phyloP scores from a whole-genome alignment of 2,797 vertebrate species.

The Mycteria americana region DNA sequence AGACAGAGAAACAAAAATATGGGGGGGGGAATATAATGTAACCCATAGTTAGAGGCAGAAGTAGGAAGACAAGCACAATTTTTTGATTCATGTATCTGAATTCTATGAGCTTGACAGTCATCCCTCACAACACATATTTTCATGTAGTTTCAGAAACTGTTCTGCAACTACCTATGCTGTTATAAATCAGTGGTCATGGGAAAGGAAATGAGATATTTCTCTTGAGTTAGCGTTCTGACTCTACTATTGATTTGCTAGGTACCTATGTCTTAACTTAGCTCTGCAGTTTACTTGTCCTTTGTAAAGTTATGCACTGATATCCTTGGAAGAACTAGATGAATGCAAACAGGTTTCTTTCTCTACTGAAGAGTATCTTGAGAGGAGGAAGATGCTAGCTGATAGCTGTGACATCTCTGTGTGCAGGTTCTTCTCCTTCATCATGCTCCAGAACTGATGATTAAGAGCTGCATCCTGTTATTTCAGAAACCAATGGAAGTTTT shows the following conservation, averaged over 20 bases:
- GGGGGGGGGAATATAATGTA: not conserved
- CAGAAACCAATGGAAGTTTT: not conserved
- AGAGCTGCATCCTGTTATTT: not conserved
- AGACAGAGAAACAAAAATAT: not conserved
- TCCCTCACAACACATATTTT: not conserved
- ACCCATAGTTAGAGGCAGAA: not conserved
- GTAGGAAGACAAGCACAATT: not conserved
- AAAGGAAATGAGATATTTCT: constrained; percentile 5
- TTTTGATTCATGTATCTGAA: not conserved
- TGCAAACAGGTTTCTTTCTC: not conserved
- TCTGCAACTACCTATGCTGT: not conserved
- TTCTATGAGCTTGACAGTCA: not conserved
- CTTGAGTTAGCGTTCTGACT: not conserved
- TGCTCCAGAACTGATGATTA: not conserved
- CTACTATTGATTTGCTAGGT: not conserved
- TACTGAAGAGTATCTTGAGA: not conserved
- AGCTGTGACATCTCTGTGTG: not conserved
- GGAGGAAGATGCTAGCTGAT: not conserved
- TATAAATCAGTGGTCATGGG: not conserved
- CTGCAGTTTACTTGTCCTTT: not conserved
- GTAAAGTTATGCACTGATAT: not conserved
- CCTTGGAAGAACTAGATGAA: not conserved
- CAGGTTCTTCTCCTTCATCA: not conserved
- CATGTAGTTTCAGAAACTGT: not conserved
- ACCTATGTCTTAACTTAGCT: not conserved